Percentiles rank a stretch among this genome's conserved stretches.
Conservation (phyloP, 2,888 invertebrate genomes). For the Philereme transversata region DNA sequence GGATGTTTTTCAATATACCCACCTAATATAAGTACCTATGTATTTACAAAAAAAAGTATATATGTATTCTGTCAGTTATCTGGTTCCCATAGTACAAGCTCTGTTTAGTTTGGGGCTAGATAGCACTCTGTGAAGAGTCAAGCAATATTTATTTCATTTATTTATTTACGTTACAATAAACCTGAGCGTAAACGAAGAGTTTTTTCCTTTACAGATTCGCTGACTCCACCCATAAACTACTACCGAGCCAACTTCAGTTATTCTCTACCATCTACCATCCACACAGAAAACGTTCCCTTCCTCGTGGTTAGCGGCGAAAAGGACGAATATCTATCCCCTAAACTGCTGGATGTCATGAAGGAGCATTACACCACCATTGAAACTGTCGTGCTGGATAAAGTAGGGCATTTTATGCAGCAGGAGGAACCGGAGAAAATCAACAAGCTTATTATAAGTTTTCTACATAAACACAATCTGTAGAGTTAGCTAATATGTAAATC, state of each 20-base stretch:
- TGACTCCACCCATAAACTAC: constrained; percentile 83
- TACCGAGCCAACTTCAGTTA: constrained; percentile 77
- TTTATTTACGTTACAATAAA: too few relatives aligned
- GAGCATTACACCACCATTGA: constrained; percentile 69
- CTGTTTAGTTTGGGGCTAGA: too few relatives aligned
- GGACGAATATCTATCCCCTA: constrained; percentile 63
- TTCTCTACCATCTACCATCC: constrained; percentile 48
- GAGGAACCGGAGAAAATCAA: constrained; percentile 81
- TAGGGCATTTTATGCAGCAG: constrained; percentile 83
- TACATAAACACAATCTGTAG: constrained; percentile 61
- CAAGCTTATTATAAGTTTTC: constrained; percentile 74
- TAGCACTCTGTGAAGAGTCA: too few relatives aligned
- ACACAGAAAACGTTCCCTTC: constrained; percentile 67
- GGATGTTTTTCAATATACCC: too few relatives aligned
- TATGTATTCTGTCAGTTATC: too few relatives aligned
- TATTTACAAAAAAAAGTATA: too few relatives aligned
- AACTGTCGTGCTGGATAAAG: constrained; percentile 67
- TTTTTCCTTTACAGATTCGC: constrained; percentile 66
- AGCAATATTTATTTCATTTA: too few relatives aligned
- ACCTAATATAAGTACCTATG: too few relatives aligned
- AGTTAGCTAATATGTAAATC: background rate
- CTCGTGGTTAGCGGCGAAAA: constrained; percentile 71
- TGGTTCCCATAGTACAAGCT: too few relatives aligned
- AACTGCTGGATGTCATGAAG: constrained; percentile 60
- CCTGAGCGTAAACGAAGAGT: background rate